Conservation (phyloP, 1,140 invertebrate genomes). For the Apis cerana region DNA sequence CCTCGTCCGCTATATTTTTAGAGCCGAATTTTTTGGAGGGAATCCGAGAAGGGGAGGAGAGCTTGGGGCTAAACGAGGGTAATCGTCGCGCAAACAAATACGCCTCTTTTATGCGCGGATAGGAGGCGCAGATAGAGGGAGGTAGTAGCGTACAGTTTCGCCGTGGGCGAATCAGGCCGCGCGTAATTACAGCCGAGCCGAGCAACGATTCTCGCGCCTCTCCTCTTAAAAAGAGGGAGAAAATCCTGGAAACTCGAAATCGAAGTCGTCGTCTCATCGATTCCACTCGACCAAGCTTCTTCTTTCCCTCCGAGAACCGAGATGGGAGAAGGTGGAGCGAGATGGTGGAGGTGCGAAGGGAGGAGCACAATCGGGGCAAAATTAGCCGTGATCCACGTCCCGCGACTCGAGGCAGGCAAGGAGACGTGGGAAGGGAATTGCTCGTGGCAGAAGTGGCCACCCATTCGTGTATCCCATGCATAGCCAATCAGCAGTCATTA, state of each 20-base stretch:
- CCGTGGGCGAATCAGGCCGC: too few species aligned
- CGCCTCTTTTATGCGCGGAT: background rate
- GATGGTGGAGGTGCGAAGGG: background rate
- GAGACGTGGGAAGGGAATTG: constrained; percentile 44
- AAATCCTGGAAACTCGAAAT: too few species aligned
- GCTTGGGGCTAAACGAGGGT: background rate
- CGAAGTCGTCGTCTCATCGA: too few species aligned
- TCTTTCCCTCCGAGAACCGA: too few species aligned
- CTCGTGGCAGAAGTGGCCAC: constrained; percentile 10
- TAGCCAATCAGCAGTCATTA: constrained; percentile 73
- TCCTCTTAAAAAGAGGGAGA: too few species aligned
- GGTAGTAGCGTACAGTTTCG: background rate
- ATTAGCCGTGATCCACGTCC: constrained; percentile 27
- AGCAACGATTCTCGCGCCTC: too few species aligned
- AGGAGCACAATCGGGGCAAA: constrained; percentile 11
- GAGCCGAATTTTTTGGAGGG: too few species aligned
- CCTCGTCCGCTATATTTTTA: too few species aligned
- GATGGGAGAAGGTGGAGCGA: too few species aligned
- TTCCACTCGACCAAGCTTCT: too few species aligned
- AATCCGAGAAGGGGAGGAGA: background rate
- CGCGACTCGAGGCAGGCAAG: background rate
- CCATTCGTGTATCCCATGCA: constrained; percentile 63
- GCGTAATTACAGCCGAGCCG: constrained; percentile 14
- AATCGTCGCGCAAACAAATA: constrained; percentile 10
- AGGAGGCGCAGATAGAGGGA: background rate